Base-by-base conservation (phyloP, 1,140 invertebrate species). In the Meloidogyne hapla region DNA sequence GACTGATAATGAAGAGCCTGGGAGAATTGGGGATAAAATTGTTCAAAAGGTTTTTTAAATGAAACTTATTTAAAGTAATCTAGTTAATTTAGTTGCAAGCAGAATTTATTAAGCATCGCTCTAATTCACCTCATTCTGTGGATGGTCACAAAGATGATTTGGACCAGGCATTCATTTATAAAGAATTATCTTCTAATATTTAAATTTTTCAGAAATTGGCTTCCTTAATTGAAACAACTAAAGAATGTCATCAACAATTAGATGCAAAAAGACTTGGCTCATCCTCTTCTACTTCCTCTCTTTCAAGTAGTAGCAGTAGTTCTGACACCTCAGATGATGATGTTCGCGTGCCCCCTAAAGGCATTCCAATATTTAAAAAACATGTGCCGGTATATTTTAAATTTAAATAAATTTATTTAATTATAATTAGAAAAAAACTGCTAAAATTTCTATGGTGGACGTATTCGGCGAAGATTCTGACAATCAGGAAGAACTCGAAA, bases 361-460 rank as follows among this genome's bases (percentile, higher is more conserved):
- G 65, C 13, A 18, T 67, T n/a, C 28, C 65, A 38, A 9, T 67
- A 67, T 33, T 67, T n/a, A 67, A 42, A 42, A 67, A 67, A 3
- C 65, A 67, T 33, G 65, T 38, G 13, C 65, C 65, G 65, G 65
- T 67, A 67, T 67, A 25, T 38, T 38, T 42, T 67, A 5, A 42
- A 8, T 6, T 18, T n/a, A 9, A 18, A 42, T n/a, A n/a, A n/a
- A 8, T 56, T 8, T 56, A 56, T 74, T n/a, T 8, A 18, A n/a
- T 62, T 69, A 25, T 25, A 74, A 67, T 23, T 76, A 76, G 75
- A 76, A 77, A 76, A 62, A 63, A 28, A 62, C 38, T 10, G 65
- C 25, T 3, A 74, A 72, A 42, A 15, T 77, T 15, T 77, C 76
- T 45, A 77, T 77, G 69, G 76, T 77, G 12, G 76, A 77, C 64